Conservation (phyloP, 2,888 invertebrate species). For the Microctonus hyperodae region DNA sequence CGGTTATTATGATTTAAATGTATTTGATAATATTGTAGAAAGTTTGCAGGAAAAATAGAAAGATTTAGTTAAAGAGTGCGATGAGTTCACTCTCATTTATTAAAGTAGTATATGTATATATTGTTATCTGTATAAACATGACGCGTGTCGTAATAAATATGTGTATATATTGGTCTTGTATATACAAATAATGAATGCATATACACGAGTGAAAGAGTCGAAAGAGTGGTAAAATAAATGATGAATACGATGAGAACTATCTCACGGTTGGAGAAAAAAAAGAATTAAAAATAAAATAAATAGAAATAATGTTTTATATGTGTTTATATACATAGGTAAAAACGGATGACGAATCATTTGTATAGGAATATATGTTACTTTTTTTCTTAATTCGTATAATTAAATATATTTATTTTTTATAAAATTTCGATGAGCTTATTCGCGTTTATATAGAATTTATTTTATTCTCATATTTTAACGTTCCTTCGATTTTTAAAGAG, state of each 20-base stretch:
- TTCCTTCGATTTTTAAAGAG: not conserved
- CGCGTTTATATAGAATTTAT: too few species aligned
- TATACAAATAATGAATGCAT: too few species aligned
- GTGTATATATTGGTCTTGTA: not conserved
- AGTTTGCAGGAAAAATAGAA: not conserved
- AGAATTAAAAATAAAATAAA: constrained; percentile 27
- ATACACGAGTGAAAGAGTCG: constrained; percentile 41
- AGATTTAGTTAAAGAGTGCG: not conserved
- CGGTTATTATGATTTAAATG: too few species aligned
- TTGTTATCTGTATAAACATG: constrained; percentile 8
- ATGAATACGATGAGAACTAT: constrained; percentile 58
- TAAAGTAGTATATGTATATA: too few species aligned
- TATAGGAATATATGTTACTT: not conserved
- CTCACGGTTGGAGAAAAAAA: constrained; percentile 52
- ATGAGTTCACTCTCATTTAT: not conserved
- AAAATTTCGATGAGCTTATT: too few species aligned
- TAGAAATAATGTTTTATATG: not conserved
- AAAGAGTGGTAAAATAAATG: constrained; percentile 50
- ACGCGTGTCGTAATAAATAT: not conserved
- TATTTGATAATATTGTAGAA: not conserved
- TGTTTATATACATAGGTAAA: not conserved
- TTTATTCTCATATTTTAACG: too few species aligned
- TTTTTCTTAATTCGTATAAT: not conserved
- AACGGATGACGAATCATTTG: not conserved
- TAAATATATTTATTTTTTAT: not conserved